A percentile compares a stretch with the other conserved stretches of the same genome.
phyloP scores from a whole-genome alignment of 1,140 invertebrate genomes.

The Eriosoma lanigerum region DNA sequence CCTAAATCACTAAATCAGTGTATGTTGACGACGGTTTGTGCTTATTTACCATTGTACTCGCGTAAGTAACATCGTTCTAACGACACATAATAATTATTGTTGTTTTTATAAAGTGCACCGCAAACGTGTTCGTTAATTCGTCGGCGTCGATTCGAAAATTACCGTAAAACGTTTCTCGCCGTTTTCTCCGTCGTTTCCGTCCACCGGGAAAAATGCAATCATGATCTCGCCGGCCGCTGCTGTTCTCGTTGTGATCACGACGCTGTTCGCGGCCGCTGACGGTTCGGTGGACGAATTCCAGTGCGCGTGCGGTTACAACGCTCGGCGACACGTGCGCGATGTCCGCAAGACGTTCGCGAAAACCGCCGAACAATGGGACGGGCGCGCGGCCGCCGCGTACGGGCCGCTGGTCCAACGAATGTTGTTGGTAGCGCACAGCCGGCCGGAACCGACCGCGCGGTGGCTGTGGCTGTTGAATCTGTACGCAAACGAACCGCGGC shows the following conservation, averaged over 20 bases:
- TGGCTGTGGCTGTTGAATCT: conserved; percentile 37
- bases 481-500: neutral
- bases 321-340: neutral
- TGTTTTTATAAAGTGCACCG: too few species aligned
- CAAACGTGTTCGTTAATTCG: too few species aligned
- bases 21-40: too few species aligned
- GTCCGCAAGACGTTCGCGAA: neutral
- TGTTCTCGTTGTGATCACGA: neutral
- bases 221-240: neutral
- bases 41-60: too few species aligned
- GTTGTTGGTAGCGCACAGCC: conserved; percentile 2
- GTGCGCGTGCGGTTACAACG: conserved; percentile 36
- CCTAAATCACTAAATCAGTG: too few species aligned
- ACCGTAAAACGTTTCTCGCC: too few species aligned
- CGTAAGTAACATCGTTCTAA: too few species aligned
- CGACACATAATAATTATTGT: too few species aligned
- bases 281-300: conserved; percentile 35
- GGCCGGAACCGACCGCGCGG: neutral
- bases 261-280: neutral
- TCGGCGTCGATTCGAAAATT: neutral
- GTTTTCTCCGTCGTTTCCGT: too few species aligned
- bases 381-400: neutral
- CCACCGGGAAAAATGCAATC: neutral
- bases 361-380: neutral
- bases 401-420: neutral